Conservation (phyloP, 2,888 invertebrate genomes). For the Unio pictorum region DNA sequence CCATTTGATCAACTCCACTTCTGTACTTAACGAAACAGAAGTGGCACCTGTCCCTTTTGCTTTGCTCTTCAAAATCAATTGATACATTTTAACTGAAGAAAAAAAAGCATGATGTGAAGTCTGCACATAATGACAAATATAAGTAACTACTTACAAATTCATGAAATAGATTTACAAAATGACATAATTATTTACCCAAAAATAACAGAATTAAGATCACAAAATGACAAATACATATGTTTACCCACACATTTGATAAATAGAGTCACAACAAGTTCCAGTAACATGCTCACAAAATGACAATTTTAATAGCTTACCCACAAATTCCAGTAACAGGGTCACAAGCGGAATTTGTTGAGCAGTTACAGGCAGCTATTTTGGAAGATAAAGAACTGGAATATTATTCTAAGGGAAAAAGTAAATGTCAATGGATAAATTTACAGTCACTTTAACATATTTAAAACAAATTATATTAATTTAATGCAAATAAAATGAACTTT, state of each 20-base stretch:
- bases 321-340: conserved; percentile 36
- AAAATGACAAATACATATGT: conserved; percentile 9
- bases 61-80: too few species aligned
- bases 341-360: conserved; percentile 36
- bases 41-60: too few species aligned
- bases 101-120: too few species aligned
- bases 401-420: neutral
- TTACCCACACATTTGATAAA: conserved; percentile 32
- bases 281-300: conserved; percentile 29
- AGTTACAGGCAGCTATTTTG: conserved; percentile 25
- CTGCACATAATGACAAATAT: too few species aligned
- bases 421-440: neutral
- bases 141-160: too few species aligned
- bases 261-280: conserved; percentile 40
- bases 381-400: neutral
- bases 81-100: too few species aligned
- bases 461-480: neutral
- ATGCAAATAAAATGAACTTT: neutral
- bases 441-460: neutral
- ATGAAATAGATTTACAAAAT: too few species aligned
- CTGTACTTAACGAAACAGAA: too few species aligned
- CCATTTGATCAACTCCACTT: too few species aligned
- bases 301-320: conserved; percentile 6
- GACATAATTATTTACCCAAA: conserved; percentile 16
- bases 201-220: conserved; percentile 31